Evolutionary conservation across 2,888 invertebrate species (phyloP), one percentile per base, ranked within the genome.

Genomic region (Ceratothoa steindachneri): DNA sequence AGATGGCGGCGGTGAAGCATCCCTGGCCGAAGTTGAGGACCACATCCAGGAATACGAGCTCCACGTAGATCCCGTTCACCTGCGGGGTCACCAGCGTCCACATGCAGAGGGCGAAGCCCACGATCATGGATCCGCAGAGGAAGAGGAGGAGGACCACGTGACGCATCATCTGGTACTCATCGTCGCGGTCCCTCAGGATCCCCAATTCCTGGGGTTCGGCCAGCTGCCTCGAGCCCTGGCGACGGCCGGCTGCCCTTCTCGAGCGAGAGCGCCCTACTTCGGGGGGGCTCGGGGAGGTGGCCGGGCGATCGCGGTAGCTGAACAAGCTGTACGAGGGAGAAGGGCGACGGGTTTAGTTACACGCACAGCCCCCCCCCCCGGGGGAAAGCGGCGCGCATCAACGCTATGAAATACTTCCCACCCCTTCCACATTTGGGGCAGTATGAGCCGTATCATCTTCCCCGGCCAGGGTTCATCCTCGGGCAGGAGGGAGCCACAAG

Each of bases 11-110:
- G 73, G 93, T 89, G 73, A 95, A 89, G 72, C 96, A 86, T 69
- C 93, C 91, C 85, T 96, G 96, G 0, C 97, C 97, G 83, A 93
- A 93, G 83, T 91, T 93, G 2, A 96, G 87, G 27, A 93, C 91
- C 24, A 92, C 91, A 83, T 97, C 95, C 28, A 97, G 85, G 84
- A 96, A 97, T 81, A 94, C 90, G n/a, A 97, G 86, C 84, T 96
- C 96, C 0, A 96, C 88, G 84, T 93, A 96, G 76, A 97, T 91
- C 0, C 96, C 97, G 28, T 92, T 91, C 83, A 92, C 89, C 51
- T 92, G 89, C 82, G 91, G 91, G 87, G 90, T 89, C 81, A 94
- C 88, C 81, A 93, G 85, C 0, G 91, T 90, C 90, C 93, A 93
- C 28, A 91, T 88, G 0, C 91, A 91, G 77, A 91, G 88, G 0